These are phyloP conservation scores for Salticus scenicus DNA, from an alignment of 2,888 invertebrate species.

Conservation along the genomic window DNA sequence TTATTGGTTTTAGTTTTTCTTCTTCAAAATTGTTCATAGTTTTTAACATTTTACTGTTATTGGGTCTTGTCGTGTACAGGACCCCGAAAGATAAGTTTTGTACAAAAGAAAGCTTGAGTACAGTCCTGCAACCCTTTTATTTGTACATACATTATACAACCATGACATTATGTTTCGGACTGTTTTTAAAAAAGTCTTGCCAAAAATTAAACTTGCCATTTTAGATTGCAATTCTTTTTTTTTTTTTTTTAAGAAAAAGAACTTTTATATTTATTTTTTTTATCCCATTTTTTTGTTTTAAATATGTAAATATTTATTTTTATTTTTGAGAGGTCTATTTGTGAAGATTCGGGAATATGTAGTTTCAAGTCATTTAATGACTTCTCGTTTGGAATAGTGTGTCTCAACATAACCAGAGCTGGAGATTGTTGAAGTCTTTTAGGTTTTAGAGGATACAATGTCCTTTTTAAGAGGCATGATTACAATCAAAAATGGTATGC, in stretches of 20 bases:
- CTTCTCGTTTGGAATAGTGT: neutral
- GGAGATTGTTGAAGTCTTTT: no score
- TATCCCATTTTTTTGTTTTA: constrained; percentile 23
- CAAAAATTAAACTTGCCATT: constrained; percentile 32
- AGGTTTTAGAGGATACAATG: no score
- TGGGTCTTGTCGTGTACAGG: constrained; percentile 49
- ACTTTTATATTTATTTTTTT: constrained; percentile 31
- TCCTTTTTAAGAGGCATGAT: no score
- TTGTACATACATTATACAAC: constrained; percentile 65
- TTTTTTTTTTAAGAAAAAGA: no score
- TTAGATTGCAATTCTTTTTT: constrained; percentile 48
- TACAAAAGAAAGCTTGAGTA: constrained; percentile 50
- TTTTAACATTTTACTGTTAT: constrained; percentile 67
- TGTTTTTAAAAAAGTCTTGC: constrained; percentile 52
- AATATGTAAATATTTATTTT: constrained; percentile 30
- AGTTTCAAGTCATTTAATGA: neutral
- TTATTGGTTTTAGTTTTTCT: neutral
- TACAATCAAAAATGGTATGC: no score
- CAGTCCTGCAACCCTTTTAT: constrained; percentile 62
- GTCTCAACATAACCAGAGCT: no score
- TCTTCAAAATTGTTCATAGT: constrained; percentile 51
- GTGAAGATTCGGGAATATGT: neutral
- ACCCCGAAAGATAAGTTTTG: constrained; percentile 23
- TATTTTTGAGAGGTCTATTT: neutral
- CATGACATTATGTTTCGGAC: constrained; percentile 49